phyloP scores from a whole-genome alignment of 2,113 vertebrate species.

The Salminus brasiliensis region DNA sequence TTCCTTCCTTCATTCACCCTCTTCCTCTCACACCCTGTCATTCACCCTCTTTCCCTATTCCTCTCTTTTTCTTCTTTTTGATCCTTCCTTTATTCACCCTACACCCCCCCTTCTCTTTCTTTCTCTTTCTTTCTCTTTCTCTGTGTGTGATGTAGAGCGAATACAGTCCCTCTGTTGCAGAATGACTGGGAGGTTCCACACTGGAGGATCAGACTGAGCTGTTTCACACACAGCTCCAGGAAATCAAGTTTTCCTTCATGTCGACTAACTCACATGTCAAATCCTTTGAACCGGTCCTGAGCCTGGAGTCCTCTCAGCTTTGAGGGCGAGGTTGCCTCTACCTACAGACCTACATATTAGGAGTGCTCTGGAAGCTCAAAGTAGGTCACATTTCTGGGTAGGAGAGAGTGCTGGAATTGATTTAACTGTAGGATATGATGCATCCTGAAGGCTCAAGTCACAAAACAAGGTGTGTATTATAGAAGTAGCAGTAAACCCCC shows the following conservation, averaged over 20 bases:
- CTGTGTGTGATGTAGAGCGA: neutral
- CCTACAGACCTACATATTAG: slow-evolving; percentile 43
- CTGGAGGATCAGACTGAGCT: slow-evolving; percentile 11
- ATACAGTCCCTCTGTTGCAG: neutral
- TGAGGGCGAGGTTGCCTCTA: slow-evolving; percentile 35
- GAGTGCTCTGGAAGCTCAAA: slow-evolving; percentile 29
- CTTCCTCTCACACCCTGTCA: too few relatives aligned
- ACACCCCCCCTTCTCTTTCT: too few relatives aligned
- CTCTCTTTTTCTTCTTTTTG: too few relatives aligned
- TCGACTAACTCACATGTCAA: neutral
- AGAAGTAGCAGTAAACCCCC: slow-evolving; percentile 15
- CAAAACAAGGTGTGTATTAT: slow-evolving; percentile 21
- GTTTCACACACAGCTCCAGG: neutral
- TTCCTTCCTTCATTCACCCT: too few relatives aligned
- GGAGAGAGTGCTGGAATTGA: slow-evolving; percentile 37
- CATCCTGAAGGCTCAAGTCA: slow-evolving; percentile 41
- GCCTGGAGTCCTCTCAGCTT: neutral
- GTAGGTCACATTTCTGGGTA: slow-evolving; percentile 53
- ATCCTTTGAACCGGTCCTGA: slow-evolving; percentile 13
- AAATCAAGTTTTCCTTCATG: slow-evolving; percentile 28
- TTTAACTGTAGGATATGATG: slow-evolving; percentile 13
- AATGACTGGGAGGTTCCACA: slow-evolving; percentile 9
- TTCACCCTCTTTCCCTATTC: too few relatives aligned
- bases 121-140: too few relatives aligned
- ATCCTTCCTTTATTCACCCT: too few relatives aligned